Evolutionary conservation across 2,113 vertebrate species (phyloP).

Genomic region (Rhizomys pruinosus): DNA sequence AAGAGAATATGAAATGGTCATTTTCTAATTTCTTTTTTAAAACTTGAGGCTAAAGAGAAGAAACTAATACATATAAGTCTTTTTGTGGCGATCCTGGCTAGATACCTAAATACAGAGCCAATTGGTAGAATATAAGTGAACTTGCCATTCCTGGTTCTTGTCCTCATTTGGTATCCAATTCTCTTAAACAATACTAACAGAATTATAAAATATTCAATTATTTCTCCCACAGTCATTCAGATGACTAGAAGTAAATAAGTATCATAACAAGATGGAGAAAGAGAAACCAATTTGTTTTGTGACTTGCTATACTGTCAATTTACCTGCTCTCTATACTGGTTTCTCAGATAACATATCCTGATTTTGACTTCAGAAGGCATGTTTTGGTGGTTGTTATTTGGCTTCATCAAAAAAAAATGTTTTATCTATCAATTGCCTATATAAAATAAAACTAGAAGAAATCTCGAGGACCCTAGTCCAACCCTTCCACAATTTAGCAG

Average conservation of each 20-base stretch:
- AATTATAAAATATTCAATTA: conserved; percentile 40
- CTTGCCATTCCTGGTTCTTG: background rate
- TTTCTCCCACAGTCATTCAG: conserved; percentile 9
- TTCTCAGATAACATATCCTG: conserved; percentile 39
- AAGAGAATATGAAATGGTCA: background rate
- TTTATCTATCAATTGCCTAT: background rate
- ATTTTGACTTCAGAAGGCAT: background rate
- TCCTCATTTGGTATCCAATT: background rate
- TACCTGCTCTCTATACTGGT: background rate
- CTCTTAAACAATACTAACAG: conserved; percentile 1
- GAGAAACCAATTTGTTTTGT: conserved; percentile 27
- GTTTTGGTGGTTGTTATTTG: conserved; percentile 4
- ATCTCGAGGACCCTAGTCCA: background rate
- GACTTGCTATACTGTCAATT: background rate
- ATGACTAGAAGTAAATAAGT: conserved; percentile 40
- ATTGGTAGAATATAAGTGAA: conserved; percentile 45
- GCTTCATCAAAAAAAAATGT: conserved; percentile 39
- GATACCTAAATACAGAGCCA: conserved; percentile 38
- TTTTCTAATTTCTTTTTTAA: background rate
- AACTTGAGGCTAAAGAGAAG: conserved; percentile 17
- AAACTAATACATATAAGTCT: background rate
- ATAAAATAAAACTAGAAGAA: conserved; percentile 29
- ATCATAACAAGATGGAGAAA: conserved; percentile 4
- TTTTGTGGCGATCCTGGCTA: conserved; percentile 42
- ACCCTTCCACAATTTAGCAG: background rate